These are phyloP conservation scores for Yponomeuta evonymella DNA, from an alignment of 2,888 invertebrate genomes.

Conservation along the genomic window DNA sequence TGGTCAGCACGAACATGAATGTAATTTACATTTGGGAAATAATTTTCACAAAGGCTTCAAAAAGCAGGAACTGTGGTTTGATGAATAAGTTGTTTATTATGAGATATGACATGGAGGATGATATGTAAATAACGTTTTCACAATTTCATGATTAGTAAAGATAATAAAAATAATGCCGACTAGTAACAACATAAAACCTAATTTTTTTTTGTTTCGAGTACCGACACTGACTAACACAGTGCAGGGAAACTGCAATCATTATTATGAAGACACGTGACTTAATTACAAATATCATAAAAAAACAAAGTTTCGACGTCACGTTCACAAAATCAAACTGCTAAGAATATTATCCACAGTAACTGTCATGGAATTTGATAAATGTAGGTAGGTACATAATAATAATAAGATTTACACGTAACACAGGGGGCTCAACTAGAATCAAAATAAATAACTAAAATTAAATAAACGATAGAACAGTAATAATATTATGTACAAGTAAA, in stretches of 20 bases:
- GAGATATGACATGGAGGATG: conserved; percentile 27
- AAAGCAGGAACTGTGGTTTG: conserved; percentile 40
- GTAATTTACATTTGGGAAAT: conserved; percentile 20
- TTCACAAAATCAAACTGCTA: conserved; percentile 20
- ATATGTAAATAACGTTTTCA: conserved; percentile 18
- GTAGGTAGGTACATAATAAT: conserved; percentile 6
- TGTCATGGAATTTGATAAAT: conserved; percentile 51
- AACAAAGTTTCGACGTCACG: background rate
- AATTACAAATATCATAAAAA: background rate
- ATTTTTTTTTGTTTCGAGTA: conserved; percentile 5
- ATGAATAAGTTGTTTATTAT: conserved; percentile 19
- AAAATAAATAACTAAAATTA: conserved; percentile 69
- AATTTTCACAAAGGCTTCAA: conserved; percentile 32
- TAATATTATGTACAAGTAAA: conserved; percentile 55
- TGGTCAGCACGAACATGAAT: conserved; percentile 37
- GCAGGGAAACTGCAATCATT: background rate
- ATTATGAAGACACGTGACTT: background rate
- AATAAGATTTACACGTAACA: conserved; percentile 30
- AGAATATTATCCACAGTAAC: conserved; percentile 32
- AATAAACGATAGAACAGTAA: conserved; percentile 28
- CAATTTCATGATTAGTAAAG: conserved; percentile 14
- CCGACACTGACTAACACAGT: background rate
- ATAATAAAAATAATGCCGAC: conserved; percentile 36
- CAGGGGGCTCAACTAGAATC: conserved; percentile 54
- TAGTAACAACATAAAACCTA: conserved; percentile 30